Evolutionary conservation across 2,888 invertebrate species (phyloP).

Genomic region (Diadegma fenestrale): DNA sequence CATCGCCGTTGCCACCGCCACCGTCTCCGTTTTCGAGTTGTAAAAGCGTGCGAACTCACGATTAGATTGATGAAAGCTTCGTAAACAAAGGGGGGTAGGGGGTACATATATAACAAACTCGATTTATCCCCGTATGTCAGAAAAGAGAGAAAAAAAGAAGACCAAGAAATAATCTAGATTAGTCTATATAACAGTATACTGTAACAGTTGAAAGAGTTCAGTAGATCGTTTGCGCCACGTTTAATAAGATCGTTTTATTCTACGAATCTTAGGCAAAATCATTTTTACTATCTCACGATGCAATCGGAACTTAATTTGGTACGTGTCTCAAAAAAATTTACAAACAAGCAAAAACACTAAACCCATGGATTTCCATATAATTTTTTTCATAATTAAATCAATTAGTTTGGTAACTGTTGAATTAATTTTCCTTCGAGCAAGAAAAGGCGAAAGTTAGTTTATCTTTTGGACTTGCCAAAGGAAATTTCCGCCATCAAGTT

Average conservation of each 20-base stretch:
- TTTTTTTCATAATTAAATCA: neutral
- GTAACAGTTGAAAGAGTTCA: conserved; percentile 61
- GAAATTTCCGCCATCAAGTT: neutral
- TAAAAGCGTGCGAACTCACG: conserved; percentile 44
- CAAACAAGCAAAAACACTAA: neutral
- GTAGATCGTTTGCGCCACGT: conserved; percentile 52
- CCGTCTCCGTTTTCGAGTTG: conserved; percentile 31
- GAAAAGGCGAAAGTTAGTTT: neutral
- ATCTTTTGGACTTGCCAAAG: neutral
- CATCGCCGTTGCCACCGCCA: conserved; percentile 13
- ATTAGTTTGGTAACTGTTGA: neutral
- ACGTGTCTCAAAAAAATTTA: neutral
- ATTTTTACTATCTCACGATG: conserved; percentile 11
- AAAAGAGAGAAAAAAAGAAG: conserved; percentile 34
- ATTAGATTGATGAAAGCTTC: conserved; percentile 67
- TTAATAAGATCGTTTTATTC: conserved; percentile 19
- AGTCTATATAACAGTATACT: conserved; percentile 58
- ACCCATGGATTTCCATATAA: neutral
- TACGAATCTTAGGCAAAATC: conserved; percentile 2
- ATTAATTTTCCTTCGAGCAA: no score
- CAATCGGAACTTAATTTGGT: conserved; percentile 23
- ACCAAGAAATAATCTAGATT: conserved; percentile 50
- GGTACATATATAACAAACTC: conserved; percentile 32
- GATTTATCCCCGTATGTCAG: conserved; percentile 40
- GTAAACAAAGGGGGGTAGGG: conserved; percentile 62